Conservation (phyloP, 1,140 invertebrate species). For the Plectrocnemia conspersa region DNA sequence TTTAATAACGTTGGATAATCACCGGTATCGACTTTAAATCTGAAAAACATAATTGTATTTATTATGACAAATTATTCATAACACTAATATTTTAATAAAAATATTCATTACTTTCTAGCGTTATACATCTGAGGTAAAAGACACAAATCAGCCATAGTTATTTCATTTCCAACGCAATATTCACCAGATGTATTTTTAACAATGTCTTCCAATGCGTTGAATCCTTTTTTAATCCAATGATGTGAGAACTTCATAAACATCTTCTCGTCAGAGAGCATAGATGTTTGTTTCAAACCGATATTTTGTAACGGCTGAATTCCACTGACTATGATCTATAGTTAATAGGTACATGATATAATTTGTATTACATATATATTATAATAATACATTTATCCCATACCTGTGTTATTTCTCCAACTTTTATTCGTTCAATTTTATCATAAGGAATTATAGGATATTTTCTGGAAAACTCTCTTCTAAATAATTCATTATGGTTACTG, state of each 20-base stretch:
- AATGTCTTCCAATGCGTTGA: conserved; percentile 80
- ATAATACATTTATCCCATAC: conserved; percentile 33
- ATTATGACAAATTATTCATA: too few species aligned
- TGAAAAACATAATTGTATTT: conserved; percentile 33
- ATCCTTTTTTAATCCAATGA: conserved; percentile 80
- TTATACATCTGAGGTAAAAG: conserved; percentile 89
- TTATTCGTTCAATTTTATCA: conserved; percentile 39
- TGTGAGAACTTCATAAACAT: conserved; percentile 78
- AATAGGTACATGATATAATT: conserved; percentile 45
- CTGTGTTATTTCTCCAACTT: conserved; percentile 46
- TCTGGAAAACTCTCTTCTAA: conserved; percentile 44
- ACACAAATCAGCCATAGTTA: conserved; percentile 91
- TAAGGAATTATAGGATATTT: conserved; percentile 38
- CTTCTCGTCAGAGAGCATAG: conserved; percentile 66
- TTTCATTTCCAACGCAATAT: conserved; percentile 86
- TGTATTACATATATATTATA: not conserved
- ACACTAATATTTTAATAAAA: too few species aligned
- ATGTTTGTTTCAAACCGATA: conserved; percentile 69
- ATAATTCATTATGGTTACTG: conserved; percentile 49
- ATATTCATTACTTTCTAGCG: conserved; percentile 58
- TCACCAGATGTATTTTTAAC: conserved; percentile 75
- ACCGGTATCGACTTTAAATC: conserved; percentile 39
- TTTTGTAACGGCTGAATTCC: conserved; percentile 97
- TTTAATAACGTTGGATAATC: conserved; percentile 40
- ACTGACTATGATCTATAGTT: conserved; percentile 74